Evolutionary conservation across 2,888 invertebrate genomes (phyloP), one percentile per base, ranked within the genome.

Genomic region (Eumerus sabulonum): DNA sequence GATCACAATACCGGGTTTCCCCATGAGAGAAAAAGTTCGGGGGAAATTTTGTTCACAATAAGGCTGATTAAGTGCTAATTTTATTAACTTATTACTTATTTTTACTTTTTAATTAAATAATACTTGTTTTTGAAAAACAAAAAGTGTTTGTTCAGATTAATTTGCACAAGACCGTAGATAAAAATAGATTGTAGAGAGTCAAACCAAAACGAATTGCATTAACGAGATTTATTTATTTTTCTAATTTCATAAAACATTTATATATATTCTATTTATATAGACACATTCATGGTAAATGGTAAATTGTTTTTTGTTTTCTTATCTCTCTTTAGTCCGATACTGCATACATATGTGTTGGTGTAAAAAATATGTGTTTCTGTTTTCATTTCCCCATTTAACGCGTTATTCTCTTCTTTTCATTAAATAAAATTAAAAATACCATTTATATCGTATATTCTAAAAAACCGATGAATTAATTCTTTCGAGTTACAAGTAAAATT

Each of bases 221-320:
- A 67, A 64, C 76, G 67, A 71, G 70, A 73, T 73, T 73, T 76
- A 70, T 70, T 81, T 81, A 74, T 79, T 82, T 68, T 72, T 76
- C 74, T 82, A 79, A 77, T 70, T 82, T 81, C 63, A 76, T 82
- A 77, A 81, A 73, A 76, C 72, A 72, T 62, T 68, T 71, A 54
- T 51, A 67, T 70, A 62, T 71, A 63, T 27, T 27, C 7, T 27
- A 27, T 27, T 2, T 70, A 74, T 82, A 72, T 79, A 82, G 74
- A 82, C 76, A 82, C 71, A 79, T 82, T 79, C 81, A 72, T 81
- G 76, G 67, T 82, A 73, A 63, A 76, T 76, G 60, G 53, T 70
- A 62, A 40, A 70, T 47, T 54, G 45, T 66, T 45, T 38, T 11
- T 35, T 2, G 35, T 35, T 48, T 45, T 47, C 48, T 56, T 67